phyloP scores from a whole-genome alignment of 2,113 vertebrate genomes.

The Rhinolophus sinicus region DNA sequence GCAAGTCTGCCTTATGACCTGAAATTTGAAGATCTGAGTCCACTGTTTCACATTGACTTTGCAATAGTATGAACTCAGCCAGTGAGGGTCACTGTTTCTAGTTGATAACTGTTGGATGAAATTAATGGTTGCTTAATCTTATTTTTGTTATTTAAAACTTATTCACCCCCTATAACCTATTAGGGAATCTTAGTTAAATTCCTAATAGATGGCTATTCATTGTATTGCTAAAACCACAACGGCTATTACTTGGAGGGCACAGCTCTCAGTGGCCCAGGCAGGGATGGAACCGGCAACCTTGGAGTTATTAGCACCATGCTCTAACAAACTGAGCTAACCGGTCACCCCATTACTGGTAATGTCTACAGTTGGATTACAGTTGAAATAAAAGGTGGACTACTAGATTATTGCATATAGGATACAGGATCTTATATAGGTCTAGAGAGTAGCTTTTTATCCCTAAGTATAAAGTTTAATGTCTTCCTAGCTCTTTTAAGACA shows the following conservation, averaged over 20 bases:
- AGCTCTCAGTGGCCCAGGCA: no score
- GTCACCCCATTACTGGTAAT: conserved; percentile 2
- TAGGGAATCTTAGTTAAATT: background rate
- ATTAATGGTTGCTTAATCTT: background rate
- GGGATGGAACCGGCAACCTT: no score
- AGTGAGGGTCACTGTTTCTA: background rate
- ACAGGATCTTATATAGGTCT: background rate
- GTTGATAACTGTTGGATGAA: background rate
- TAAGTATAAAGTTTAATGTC: background rate
- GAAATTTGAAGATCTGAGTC: background rate
- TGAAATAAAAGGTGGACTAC: background rate
- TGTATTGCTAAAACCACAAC: background rate
- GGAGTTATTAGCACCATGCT: no score
- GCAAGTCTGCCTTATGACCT: conserved; percentile 30
- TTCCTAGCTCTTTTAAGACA: background rate
- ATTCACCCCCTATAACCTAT: background rate
- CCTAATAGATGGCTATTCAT: background rate
- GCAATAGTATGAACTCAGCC: background rate
- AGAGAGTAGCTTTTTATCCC: background rate
- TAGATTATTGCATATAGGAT: background rate
- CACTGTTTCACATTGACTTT: background rate
- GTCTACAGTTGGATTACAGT: background rate
- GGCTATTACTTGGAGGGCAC: background rate
- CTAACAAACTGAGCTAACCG: no score
- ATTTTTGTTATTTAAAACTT: conserved; percentile 8